These are phyloP conservation scores for Flexamia atlantica DNA, from an alignment of 2,888 invertebrate genomes.

Conservation along the genomic window DNA sequence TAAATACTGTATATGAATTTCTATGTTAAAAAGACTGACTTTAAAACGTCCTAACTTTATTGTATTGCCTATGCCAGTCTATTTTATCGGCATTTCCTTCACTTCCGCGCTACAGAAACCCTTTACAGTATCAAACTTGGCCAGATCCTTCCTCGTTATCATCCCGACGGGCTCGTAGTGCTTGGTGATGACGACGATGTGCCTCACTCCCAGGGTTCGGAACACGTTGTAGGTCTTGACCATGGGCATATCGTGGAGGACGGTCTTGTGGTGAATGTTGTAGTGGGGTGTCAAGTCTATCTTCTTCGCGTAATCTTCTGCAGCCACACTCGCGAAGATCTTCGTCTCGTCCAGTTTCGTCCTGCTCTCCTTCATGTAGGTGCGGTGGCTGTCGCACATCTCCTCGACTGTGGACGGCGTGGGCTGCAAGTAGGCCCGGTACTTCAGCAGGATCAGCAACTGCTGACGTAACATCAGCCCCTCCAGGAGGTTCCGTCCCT, in stretches of 20 bases:
- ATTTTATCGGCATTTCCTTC: slow-evolving; percentile 72
- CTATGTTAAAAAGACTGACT: too few relatives aligned
- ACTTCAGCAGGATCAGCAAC: slow-evolving; percentile 77
- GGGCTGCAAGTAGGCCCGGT: slow-evolving; percentile 74
- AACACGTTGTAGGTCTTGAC: background rate
- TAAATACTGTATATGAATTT: too few relatives aligned
- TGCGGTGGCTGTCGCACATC: slow-evolving; percentile 51
- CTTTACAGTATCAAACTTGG: slow-evolving; percentile 73
- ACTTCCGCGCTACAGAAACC: slow-evolving; percentile 73
- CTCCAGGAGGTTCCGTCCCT: background rate
- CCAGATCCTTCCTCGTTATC: slow-evolving; percentile 81
- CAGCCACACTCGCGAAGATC: background rate
- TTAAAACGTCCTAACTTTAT: too few relatives aligned
- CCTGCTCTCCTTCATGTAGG: slow-evolving; percentile 62
- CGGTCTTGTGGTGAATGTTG: slow-evolving; percentile 65
- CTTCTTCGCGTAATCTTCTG: background rate
- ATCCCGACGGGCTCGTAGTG: slow-evolving; percentile 77
- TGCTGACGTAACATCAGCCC: slow-evolving; percentile 78
- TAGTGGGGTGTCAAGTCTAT: slow-evolving; percentile 67
- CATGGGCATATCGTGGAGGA: slow-evolving; percentile 55
- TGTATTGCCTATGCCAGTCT: too few relatives aligned
- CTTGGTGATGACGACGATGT: background rate
- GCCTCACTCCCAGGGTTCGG: background rate
- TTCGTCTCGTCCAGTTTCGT: background rate
- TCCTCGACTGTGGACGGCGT: slow-evolving; percentile 62